A percentile compares a stretch with the other conserved stretches of the same genome.
Evolutionary conservation across 2,113 vertebrate species (phyloP).

Genomic region (Vidua macroura): DNA sequence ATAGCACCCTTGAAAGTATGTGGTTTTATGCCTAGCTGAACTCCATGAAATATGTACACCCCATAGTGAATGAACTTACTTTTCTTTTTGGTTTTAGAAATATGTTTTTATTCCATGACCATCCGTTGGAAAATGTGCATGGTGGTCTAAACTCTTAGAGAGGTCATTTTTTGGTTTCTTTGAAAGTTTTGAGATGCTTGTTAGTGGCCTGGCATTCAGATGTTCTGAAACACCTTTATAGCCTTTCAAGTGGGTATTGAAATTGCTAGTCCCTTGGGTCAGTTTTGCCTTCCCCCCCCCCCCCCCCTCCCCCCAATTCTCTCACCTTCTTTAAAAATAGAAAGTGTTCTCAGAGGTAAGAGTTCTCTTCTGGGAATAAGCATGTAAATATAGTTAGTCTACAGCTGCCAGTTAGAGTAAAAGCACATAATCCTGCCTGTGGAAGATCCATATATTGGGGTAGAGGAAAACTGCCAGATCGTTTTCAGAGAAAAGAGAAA

Average conservation of each 20-base stretch:
- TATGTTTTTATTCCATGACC: slow-evolving; percentile 56
- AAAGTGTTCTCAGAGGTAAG: not conserved
- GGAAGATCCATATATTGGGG: not conserved
- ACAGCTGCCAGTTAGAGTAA: not conserved
- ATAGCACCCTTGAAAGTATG: not conserved
- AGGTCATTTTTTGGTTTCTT: slow-evolving; percentile 48
- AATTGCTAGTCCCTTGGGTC: not conserved
- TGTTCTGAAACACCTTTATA: slow-evolving; percentile 52
- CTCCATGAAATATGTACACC: slow-evolving; percentile 17
- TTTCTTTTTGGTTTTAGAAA: slow-evolving; percentile 47
- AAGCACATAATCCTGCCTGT: not conserved
- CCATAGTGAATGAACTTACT: slow-evolving; percentile 51
- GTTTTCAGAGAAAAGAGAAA: not conserved
- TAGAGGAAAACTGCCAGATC: not conserved
- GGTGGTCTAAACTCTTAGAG: slow-evolving; percentile 52
- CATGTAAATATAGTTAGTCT: not conserved
- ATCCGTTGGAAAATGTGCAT: slow-evolving; percentile 14
- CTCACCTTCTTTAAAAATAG: slow-evolving; percentile 19
- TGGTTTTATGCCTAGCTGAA: slow-evolving; percentile 43
- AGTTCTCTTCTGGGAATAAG: not conserved
- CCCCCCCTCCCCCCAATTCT: not conserved
- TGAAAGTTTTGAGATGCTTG: slow-evolving; percentile 31
- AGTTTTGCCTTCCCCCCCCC: not conserved
- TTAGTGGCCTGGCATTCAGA: slow-evolving; percentile 27
- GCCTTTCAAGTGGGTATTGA: slow-evolving; percentile 53